Base-by-base conservation (phyloP, 2,113 vertebrate species). In the Hystrix brachyura region DNA sequence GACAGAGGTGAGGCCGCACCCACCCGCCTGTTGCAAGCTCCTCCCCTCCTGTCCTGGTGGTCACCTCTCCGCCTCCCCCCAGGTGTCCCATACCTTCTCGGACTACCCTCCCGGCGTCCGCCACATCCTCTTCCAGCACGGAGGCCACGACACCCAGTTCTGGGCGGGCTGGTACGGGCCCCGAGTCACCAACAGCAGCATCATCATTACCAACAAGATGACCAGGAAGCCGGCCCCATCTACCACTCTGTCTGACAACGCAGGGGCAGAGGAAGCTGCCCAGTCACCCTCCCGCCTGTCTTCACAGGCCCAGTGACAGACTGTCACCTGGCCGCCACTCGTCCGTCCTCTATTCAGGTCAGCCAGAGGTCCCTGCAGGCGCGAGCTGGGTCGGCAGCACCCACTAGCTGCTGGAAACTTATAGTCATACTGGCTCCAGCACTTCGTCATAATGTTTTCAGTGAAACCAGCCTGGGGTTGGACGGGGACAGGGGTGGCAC, bases 81-180 rank as follows among this genome's bases (percentile, higher is more conserved):
- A 99, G 99, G 98, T 99, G 14, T 99, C 98, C 29, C 97, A 99
- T 86, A 99, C 99, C 10, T 99, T 99, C 98, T 98, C 65, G 5
- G 96, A 99, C 89, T 99, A 99, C 65, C 99, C 99, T 18, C 93
- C 97, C 0, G 99, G 99, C 0, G 99, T 99, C 82, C 99, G 99
- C 51, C 97, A 99, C 81, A 97, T 99, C 96, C 90, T 62, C 43
- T 99, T 99, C 29, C 97, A 97, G 57, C 99, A 99, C 0, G 99
- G 99, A 8, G 99, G 99, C 65, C 82, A 98, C 2, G 99, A 99
- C 98, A 99, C 98, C 0, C 98, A 99, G 96, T 99, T 17, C 97
- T 99, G 99, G 99, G 98, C 98, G 0, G 99, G 99, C 14, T 99
- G 99, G 99, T 99, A 99, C 0, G 99, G 99, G 1, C 97, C 99